phyloP scores from a whole-genome alignment of 2,888 invertebrate genomes.

The Balanococcus diminutus region DNA sequence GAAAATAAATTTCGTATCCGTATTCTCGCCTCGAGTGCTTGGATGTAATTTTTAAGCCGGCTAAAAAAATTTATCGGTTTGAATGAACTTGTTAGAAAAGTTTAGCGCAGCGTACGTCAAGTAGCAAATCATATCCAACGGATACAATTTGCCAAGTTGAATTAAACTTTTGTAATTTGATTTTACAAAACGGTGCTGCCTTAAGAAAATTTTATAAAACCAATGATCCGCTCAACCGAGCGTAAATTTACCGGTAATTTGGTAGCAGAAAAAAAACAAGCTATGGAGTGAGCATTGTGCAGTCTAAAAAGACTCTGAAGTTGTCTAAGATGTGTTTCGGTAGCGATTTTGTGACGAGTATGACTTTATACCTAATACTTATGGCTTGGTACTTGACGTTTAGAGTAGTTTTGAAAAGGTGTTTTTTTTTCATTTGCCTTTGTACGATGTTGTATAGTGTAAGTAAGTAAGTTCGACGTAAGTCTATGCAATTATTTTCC shows the following conservation, averaged over 20 bases:
- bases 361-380: no score
- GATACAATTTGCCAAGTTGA: constrained; percentile 40
- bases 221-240: background rate
- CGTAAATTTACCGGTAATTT: constrained; percentile 24
- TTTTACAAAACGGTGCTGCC: background rate
- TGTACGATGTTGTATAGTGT: no score
- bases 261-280: background rate
- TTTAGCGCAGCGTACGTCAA: background rate
- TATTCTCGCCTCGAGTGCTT: background rate
- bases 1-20: background rate
- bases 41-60: background rate
- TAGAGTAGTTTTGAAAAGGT: background rate
- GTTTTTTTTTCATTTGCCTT: background rate
- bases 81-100: background rate
- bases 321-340: background rate
- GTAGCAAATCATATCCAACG: constrained; percentile 11
- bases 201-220: background rate
- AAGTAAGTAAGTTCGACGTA: no score
- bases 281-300: background rate
- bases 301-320: background rate
- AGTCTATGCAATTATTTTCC: background rate
- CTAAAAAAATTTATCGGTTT: constrained; percentile 9
- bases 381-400: background rate
- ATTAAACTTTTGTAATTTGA: constrained; percentile 35
- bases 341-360: background rate